Evolutionary conservation across 2,797 vertebrate genomes (phyloP).

Genomic region (Poeciliopsis paucimaculata): DNA sequence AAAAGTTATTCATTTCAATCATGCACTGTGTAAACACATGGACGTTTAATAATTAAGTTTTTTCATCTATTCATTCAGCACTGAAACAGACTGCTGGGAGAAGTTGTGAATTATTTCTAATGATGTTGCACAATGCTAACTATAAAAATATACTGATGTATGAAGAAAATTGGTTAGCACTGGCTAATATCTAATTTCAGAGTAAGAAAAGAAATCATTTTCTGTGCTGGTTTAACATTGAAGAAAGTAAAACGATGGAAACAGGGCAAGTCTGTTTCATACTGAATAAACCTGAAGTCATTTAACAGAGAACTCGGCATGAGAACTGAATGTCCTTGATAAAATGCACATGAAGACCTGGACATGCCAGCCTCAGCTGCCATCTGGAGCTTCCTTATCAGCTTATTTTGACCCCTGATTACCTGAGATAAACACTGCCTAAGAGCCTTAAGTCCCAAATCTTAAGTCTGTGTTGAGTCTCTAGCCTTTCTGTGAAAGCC

Average conservation of each 20-base stretch:
- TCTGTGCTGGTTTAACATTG: background rate
- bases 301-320: background rate
- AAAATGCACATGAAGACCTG: background rate
- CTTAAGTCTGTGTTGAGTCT: background rate
- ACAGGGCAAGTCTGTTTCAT: background rate
- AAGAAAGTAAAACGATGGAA: background rate
- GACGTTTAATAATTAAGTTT: background rate
- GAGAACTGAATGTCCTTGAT: background rate
- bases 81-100: background rate
- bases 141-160: background rate
- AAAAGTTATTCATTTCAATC: background rate
- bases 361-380: background rate
- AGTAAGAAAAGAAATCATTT: background rate
- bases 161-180: background rate
- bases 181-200: background rate
- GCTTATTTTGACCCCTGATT: background rate
- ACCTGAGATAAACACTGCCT: background rate
- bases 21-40: background rate
- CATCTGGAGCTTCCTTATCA: background rate
- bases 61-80: background rate
- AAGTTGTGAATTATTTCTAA: background rate
- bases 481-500: background rate
- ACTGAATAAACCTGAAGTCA: background rate
- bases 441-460: background rate
- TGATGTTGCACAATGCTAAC: background rate